Evolutionary conservation across 1,140 invertebrate species (phyloP).

Genomic region (Drosophila orena): DNA sequence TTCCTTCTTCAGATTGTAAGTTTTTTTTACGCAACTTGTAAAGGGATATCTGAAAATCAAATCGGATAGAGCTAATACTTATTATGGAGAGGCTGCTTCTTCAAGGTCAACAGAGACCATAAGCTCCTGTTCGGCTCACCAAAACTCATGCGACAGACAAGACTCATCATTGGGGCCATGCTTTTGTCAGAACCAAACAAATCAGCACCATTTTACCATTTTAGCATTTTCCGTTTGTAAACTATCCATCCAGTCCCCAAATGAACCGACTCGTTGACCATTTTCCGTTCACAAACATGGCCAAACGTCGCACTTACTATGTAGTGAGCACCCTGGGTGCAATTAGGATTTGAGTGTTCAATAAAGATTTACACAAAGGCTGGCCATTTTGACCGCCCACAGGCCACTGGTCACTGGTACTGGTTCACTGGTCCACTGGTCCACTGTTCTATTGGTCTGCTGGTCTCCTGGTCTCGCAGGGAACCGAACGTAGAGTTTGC

Average conservation of each 20-base stretch:
- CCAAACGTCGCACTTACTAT: constrained; percentile 39
- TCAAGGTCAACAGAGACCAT: not conserved
- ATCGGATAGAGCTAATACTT: not conserved
- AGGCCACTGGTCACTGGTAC: constrained; percentile 7
- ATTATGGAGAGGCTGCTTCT: not conserved
- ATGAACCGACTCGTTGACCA: constrained; percentile 38
- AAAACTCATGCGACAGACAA: constrained; percentile 11
- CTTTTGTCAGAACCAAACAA: constrained; percentile 52
- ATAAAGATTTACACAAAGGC: constrained; percentile 75
- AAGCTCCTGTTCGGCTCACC: not conserved
- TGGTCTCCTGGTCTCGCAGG: constrained; percentile 10
- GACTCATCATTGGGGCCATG: constrained; percentile 35
- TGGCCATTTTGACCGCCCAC: not conserved
- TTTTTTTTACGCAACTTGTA: not conserved
- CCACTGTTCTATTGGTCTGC: not conserved
- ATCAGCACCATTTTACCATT: constrained; percentile 42
- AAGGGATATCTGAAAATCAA: constrained; percentile 3
- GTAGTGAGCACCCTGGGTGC: constrained; percentile 67
- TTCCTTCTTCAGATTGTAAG: constrained; percentile 7
- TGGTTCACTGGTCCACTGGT: not conserved
- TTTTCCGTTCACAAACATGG: constrained; percentile 54
- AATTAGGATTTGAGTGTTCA: constrained; percentile 78
- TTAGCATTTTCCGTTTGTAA: constrained; percentile 10
- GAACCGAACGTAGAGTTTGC: constrained; percentile 1
- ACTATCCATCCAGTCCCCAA: constrained; percentile 21